Percentiles rank a stretch among this genome's conserved stretches.
Evolutionary conservation across 2,888 invertebrate species (phyloP).

Genomic region (Clivina fossor): DNA sequence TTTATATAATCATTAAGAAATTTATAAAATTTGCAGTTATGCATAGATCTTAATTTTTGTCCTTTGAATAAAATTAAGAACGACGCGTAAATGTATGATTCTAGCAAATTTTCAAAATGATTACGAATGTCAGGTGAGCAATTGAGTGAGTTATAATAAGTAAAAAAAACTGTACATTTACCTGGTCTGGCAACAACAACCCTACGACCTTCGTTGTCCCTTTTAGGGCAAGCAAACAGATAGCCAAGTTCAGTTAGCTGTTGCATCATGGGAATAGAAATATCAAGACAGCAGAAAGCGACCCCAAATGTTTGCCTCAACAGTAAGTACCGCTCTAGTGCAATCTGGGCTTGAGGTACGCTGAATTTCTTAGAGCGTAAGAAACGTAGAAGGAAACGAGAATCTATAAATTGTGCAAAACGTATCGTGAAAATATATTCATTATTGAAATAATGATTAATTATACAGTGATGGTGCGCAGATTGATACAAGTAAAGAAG

Average conservation of each 20-base stretch:
- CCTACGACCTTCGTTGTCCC: conserved; percentile 72
- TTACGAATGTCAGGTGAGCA: too few relatives aligned
- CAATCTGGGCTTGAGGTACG: conserved; percentile 76
- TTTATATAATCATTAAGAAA: too few relatives aligned
- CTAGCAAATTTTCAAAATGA: too few relatives aligned
- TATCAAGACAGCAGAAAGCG: conserved; percentile 73
- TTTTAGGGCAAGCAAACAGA: conserved; percentile 75
- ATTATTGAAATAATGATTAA: background rate
- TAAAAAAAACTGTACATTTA: conserved; percentile 55
- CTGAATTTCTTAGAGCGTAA: conserved; percentile 80
- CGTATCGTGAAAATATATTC: background rate
- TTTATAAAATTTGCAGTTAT: too few relatives aligned
- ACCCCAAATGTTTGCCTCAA: conserved; percentile 76
- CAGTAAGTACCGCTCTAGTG: conserved; percentile 74
- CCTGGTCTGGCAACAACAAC: conserved; percentile 78
- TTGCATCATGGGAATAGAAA: conserved; percentile 67
- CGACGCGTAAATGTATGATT: too few relatives aligned
- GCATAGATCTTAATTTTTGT: too few relatives aligned
- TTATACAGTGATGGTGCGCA: background rate
- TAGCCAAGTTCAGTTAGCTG: conserved; percentile 74
- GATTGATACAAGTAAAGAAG: background rate
- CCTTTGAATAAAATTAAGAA: too few relatives aligned
- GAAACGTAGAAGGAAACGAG: conserved; percentile 71
- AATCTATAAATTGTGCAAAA: conserved; percentile 55
- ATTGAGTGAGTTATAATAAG: too few relatives aligned